A percentile compares a stretch with the other conserved stretches of the same genome.
These are phyloP conservation scores for Gymnosoma rotundatum DNA, from an alignment of 2,888 invertebrate species.

Conservation along the genomic window DNA sequence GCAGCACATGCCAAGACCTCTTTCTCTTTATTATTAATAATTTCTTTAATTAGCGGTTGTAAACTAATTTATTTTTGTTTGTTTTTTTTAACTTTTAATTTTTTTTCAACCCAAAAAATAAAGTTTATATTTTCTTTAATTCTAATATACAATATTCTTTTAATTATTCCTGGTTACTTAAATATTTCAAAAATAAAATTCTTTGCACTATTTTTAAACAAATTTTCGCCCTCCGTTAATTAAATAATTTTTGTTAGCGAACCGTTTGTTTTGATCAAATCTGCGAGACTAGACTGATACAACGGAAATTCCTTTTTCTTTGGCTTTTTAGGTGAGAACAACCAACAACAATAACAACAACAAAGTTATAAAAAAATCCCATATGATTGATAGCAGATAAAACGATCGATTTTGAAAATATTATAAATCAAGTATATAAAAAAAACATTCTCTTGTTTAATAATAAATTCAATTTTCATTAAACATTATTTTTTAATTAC, in stretches of 20 bases:
- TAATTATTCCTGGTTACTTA: background rate
- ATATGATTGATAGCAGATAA: conserved; percentile 22
- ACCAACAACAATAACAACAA: background rate
- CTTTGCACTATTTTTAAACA: conserved; percentile 32
- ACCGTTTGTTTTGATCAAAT: conserved; percentile 57
- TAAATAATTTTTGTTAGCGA: conserved; percentile 33
- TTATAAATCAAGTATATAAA: background rate
- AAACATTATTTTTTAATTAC: conserved; percentile 9
- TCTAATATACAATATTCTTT: conserved; percentile 11
- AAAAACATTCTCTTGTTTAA: conserved; percentile 3
- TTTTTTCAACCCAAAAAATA: too few species aligned
- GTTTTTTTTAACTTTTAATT: conserved; percentile 15
- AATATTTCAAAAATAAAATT: background rate
- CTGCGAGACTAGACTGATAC: conserved; percentile 47
- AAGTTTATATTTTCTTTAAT: conserved; percentile 11
- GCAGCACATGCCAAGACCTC: conserved; percentile 9
- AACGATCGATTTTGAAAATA: conserved; percentile 36
- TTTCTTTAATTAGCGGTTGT: background rate
- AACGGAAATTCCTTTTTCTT: conserved; percentile 60
- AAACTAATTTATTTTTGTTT: conserved; percentile 16
- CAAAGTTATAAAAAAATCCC: background rate
- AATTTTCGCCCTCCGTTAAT: conserved; percentile 42
- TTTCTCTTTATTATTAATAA: background rate
- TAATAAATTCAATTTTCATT: conserved; percentile 12
- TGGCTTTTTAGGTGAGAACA: conserved; percentile 17